Conservation (phyloP, 2,888 invertebrate species). For the Pilophorus perplexus region DNA sequence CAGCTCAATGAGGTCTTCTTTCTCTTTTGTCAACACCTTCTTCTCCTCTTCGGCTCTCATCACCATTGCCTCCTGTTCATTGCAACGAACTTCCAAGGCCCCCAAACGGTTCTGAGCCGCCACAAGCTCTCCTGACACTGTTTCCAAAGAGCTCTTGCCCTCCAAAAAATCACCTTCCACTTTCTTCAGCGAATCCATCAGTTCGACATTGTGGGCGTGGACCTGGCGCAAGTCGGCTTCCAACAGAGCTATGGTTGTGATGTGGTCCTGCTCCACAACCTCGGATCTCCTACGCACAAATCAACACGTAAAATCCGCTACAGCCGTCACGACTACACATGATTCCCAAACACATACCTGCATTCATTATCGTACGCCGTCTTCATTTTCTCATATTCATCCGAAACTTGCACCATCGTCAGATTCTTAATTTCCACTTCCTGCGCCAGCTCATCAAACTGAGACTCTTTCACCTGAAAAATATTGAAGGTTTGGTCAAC, state of each 20-base stretch:
- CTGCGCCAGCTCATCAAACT: slow-evolving; percentile 34
- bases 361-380: slow-evolving; percentile 34
- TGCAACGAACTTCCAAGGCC: background rate
- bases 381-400: slow-evolving; percentile 45
- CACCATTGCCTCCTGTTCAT: background rate
- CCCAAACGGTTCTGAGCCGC: slow-evolving; percentile 8
- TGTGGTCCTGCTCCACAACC: slow-evolving; percentile 43
- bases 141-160: slow-evolving; percentile 23
- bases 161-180: slow-evolving; percentile 36
- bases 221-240: slow-evolving; percentile 14
- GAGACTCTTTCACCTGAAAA: slow-evolving; percentile 37
- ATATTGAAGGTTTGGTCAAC: no score
- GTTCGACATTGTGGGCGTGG: slow-evolving; percentile 11
- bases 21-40: slow-evolving; percentile 36
- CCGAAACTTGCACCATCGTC: slow-evolving; percentile 42
- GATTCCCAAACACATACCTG: no score
- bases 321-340: no score
- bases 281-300: slow-evolving; percentile 5
- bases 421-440: slow-evolving; percentile 44
- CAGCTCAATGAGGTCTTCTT: slow-evolving; percentile 42
- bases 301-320: no score
- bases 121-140: slow-evolving; percentile 33
- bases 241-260: no score
- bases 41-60: background rate
- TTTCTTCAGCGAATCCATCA: slow-evolving; percentile 29